phyloP scores from a whole-genome alignment of 1,140 invertebrate species.

The Gryon sp. region DNA sequence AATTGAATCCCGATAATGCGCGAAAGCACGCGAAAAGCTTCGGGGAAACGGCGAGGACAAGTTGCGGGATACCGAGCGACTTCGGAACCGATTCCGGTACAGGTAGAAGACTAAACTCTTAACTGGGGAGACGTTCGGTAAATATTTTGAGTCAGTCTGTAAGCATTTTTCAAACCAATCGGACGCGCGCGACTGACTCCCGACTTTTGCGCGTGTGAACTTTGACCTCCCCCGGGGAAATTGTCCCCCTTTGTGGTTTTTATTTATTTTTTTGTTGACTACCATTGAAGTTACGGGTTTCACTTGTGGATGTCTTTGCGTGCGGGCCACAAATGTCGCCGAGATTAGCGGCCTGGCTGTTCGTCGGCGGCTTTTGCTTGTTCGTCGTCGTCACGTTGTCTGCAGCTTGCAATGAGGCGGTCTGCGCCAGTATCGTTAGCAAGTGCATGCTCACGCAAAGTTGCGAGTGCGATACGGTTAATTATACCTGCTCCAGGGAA shows the following conservation, averaged over 20 bases:
- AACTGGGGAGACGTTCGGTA: slow-evolving; percentile 40
- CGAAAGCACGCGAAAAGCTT: slow-evolving; percentile 17
- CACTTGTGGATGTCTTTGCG: slow-evolving; percentile 17
- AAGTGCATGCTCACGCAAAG: slow-evolving; percentile 97
- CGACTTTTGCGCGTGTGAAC: slow-evolving; percentile 1
- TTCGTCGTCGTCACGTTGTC: slow-evolving; percentile 51
- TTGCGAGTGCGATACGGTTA: slow-evolving; percentile 93
- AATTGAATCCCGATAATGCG: not conserved
- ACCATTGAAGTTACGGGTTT: too few species aligned
- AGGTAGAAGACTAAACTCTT: slow-evolving; percentile 46
- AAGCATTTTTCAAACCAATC: slow-evolving; percentile 59
- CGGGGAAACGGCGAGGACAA: slow-evolving; percentile 1
- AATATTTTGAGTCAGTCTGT: slow-evolving; percentile 61
- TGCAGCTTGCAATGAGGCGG: slow-evolving; percentile 89
- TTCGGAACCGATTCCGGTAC: slow-evolving; percentile 27
- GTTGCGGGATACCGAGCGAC: slow-evolving; percentile 6
- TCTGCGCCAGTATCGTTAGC: slow-evolving; percentile 95
- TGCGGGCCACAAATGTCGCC: slow-evolving; percentile 31
- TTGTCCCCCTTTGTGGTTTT: too few species aligned
- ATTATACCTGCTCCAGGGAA: slow-evolving; percentile 94
- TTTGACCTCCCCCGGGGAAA: too few species aligned
- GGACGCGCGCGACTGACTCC: slow-evolving; percentile 27
- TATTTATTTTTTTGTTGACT: too few species aligned
- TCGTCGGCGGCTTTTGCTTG: slow-evolving; percentile 7
- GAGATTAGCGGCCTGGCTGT: slow-evolving; percentile 20